Base-by-base conservation (phyloP, 2,797 vertebrate species). In the Fundulus diaphanus region DNA sequence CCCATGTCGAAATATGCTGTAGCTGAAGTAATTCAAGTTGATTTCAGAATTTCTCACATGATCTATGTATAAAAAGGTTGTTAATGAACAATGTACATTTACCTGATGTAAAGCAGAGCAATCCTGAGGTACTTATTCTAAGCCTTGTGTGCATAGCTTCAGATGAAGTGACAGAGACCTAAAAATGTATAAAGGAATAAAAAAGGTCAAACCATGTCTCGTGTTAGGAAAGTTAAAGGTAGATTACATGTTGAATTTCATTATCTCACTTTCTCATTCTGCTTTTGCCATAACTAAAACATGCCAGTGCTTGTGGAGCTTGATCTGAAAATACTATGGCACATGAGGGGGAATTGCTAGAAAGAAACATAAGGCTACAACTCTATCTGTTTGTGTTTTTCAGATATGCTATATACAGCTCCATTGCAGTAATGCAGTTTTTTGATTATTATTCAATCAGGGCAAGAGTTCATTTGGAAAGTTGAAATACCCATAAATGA, bases 11-110 rank as follows among this genome's bases (percentile, higher is more conserved):
- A 76, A 79, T 35, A 44, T 22, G 5, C 22, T 66, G 56, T 68
- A 59, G 72, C 40, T 29, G 33, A 9, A 76, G 66, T 69, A 44
- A n/a, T 52, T 57, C 65, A 76, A 63, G 31, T 42, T 63, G 31
- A 73, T 72, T 52, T 70, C 13, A 70, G 24, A 72, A 35, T 35
- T 22, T 76, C 11, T 16, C 37, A 37, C 33, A 44, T 52, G n/a
- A 51, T 49, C 11, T 56, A 37, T 65, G 9, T 44, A 74, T 65
- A 13, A 33, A 66, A 6, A 68, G 35, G 2, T 37, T 11, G 11
- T 61, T 59, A 33, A 42, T 61, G 7, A 27, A 68, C 63, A 49
- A 57, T 48, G n/a, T 27, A 51, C 5, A n/a, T n/a, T 31, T 18
- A 49, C 7, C 1, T 33, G 27, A 4, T 49, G 51, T 24, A 59